Conservation (phyloP, 92 coral and sea anemone species). For the Hydrozoanthus gracilis region DNA sequence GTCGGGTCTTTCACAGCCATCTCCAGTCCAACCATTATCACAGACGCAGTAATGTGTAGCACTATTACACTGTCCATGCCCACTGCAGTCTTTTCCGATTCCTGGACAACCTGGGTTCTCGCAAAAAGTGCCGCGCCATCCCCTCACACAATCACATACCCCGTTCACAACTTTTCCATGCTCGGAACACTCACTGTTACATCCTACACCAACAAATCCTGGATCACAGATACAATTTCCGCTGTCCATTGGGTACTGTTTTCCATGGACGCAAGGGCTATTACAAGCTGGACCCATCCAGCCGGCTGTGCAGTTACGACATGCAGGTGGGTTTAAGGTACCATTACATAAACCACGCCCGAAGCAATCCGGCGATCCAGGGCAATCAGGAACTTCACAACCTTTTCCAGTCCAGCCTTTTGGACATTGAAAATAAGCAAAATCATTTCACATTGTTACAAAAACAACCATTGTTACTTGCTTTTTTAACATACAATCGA, state of each 20-base stretch:
- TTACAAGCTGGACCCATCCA: constrained; percentile 83
- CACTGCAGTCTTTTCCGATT: constrained; percentile 72
- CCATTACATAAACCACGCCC: constrained; percentile 72
- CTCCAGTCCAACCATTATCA: constrained; percentile 77
- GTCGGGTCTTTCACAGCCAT: constrained; percentile 73
- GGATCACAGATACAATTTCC: constrained; percentile 71
- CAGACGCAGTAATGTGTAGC: constrained; percentile 73
- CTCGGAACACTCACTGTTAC: constrained; percentile 77
- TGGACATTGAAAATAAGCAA: background rate
- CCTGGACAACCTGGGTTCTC: constrained; percentile 84
- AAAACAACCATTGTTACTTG: background rate
- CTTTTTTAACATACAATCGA: background rate
- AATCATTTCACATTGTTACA: background rate
- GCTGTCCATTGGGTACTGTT: constrained; percentile 75
- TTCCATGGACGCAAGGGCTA: constrained; percentile 71
- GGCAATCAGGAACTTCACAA: constrained; percentile 77
- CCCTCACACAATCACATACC: constrained; percentile 57
- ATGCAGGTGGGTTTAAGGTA: constrained; percentile 65
- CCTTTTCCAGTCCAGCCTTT: constrained; percentile 75
- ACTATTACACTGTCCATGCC: constrained; percentile 75
- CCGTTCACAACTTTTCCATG: constrained; percentile 64
- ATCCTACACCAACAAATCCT: constrained; percentile 73
- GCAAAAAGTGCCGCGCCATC: constrained; percentile 75
- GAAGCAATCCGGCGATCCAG: constrained; percentile 75
- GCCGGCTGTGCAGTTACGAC: constrained; percentile 67